Evolutionary conservation across 2,797 vertebrate genomes (phyloP), one percentile per base, ranked within the genome.

Genomic region (Xenentodon cancila): DNA sequence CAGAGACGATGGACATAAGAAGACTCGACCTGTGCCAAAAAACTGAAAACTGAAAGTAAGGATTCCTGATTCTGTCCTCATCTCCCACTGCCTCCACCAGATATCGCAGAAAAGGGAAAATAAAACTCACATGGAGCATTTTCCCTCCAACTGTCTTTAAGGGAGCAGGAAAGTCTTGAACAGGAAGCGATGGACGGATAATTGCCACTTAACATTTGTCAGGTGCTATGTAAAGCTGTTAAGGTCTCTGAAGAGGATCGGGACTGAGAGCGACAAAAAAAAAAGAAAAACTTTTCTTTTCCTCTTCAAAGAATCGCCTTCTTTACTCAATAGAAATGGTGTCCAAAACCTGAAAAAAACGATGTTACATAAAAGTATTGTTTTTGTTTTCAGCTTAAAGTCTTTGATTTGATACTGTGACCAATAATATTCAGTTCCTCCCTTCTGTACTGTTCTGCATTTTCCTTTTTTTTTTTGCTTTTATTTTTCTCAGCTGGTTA

Each of bases 11-110:
- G 47, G 75, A 81, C 51, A 40, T 3, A 17, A 68, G 68, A 73
- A 62, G 67, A 75, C 81, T 89, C 86, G 37, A 55, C 79, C 37
- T 73, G 90, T 92, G 90, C 88, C 88, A 91, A 89, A 92, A 81
- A 84, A 87, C 78, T 64, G 48, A 71, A 77, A 37, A 27, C 21
- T 62, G 17, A 67, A 68, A 70, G 21, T 44, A 73, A 72, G 68
- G 67, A 81, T 68, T 79, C 82, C 80, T 79, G 75, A 85, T 73
- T 60, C 63, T 73, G 65, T 71, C 64, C 71, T 72, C 71, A 42
- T 71, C 80, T 81, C 60, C 64, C 68, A 61, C 80, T 87, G 85
- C 88, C 88, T 81, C 88, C 88, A 80, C 81, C 73, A 45, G 22
- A 48, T 15, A 64, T 78, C 55, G 75, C 37, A 30, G 12, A 60